These are phyloP conservation scores for Tupaia chinensis DNA, from an alignment of 2,113 vertebrate genomes.

Conservation along the genomic window DNA sequence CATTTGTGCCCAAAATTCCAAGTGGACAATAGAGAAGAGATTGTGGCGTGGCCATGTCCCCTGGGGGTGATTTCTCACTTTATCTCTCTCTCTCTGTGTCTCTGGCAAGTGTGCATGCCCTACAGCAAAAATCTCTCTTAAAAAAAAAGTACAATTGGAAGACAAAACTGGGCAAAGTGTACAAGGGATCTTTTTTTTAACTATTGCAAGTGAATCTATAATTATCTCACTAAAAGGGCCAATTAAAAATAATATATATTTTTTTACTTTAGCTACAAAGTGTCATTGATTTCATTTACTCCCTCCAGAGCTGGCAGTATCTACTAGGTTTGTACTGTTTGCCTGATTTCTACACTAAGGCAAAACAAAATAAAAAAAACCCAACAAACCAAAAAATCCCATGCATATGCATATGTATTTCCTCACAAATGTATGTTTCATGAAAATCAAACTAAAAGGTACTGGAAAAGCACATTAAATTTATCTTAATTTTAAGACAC, in stretches of 20 bases:
- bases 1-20: too few species aligned
- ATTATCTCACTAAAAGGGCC: slow-evolving; percentile 16
- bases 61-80: too few species aligned
- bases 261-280: neutral
- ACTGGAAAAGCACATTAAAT: slow-evolving; percentile 1
- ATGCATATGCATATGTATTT: neutral
- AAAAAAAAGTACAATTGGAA: neutral
- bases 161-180: neutral
- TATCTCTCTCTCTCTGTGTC: too few species aligned
- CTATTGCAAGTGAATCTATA: neutral
- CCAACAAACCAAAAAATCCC: neutral
- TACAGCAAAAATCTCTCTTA: neutral
- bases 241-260: slow-evolving; percentile 29
- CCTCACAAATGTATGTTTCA: neutral
- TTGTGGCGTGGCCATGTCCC: too few species aligned
- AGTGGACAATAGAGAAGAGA: too few species aligned
- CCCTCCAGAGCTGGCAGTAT: neutral
- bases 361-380: neutral
- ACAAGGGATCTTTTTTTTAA: neutral
- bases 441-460: slow-evolving; percentile 15
- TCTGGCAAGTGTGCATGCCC: too few species aligned
- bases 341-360: neutral
- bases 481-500: slow-evolving; percentile 11
- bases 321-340: slow-evolving; percentile 3
- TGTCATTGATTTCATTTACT: neutral